Base-by-base conservation (phyloP, 2,888 invertebrate species). In the Tetragonula carbonaria region DNA sequence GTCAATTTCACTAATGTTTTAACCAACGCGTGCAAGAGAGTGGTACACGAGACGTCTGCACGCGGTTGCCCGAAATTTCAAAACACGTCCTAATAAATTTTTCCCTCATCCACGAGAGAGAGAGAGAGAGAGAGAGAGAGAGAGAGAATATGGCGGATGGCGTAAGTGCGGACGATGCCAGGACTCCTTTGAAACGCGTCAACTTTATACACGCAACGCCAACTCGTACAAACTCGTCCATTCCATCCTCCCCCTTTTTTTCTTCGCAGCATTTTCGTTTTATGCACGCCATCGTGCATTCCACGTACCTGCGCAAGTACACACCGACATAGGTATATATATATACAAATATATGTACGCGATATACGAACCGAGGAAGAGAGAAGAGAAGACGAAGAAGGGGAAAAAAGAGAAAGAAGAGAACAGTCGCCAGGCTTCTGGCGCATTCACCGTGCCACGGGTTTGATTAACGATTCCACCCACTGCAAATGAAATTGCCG, bases 401-500 rank as follows among this genome's bases (percentile, higher is more conserved):
- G 5, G 38, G 4, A 38, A 38, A 38, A 38, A 38, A 4, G 0
- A 45, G 2, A 45, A 2, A 11, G 2, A 11, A 8, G 45, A 33
- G 53, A 59, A 82, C 74, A 74, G 65, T 84, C 62, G 68, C 66
- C 21, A 16, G 78, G 72, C 65, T 73, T 73, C 68, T 66, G 67
- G 76, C 78, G 78, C 78, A 80, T 86, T 88, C 81, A 78, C 38
- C 71, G 74, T 57, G 77, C 53, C 80, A 68, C 78, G 68, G 73
- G 80, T 89, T 89, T 89, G 89, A 89, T 89, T 88, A 89, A 86
- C 86, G 86, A 88, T 85, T 82, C 77, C 78, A 59, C 57, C 82
- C 80, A 68, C 80, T 63, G 86, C 86, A 85, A 88, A 89, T 89
- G 85, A 84, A 84, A 85, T 86, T 80, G 78, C 80, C 80, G 74